These are phyloP conservation scores for Tolmerus cingulatus DNA, from an alignment of 2,888 invertebrate genomes.

Conservation along the genomic window DNA sequence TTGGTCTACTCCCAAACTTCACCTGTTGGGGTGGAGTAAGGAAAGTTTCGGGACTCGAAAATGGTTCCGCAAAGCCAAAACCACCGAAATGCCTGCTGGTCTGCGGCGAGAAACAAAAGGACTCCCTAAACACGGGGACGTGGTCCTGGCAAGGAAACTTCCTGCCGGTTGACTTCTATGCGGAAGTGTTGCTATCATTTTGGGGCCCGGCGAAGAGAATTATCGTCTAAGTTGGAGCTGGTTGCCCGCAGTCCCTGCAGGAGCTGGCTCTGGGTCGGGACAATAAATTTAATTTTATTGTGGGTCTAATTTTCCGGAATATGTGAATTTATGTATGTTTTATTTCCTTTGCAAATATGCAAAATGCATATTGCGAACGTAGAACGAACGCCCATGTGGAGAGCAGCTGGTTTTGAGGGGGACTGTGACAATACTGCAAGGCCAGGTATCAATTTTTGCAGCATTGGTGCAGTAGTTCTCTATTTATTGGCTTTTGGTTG, in stretches of 20 bases:
- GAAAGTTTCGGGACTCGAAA: neutral
- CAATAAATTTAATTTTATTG: constrained; percentile 54
- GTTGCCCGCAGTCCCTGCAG: neutral
- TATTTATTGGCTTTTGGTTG: neutral
- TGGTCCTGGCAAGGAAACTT: constrained; percentile 40
- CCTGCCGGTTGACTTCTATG: constrained; percentile 52
- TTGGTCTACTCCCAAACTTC: neutral
- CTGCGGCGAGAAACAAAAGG: neutral
- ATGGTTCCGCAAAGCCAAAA: neutral
- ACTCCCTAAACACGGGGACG: neutral
- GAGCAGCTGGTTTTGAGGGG: constrained; percentile 9
- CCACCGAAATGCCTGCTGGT: neutral
- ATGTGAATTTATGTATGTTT: constrained; percentile 55
- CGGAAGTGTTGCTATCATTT: constrained; percentile 51
- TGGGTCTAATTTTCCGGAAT: constrained; percentile 56
- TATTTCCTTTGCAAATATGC: constrained; percentile 55
- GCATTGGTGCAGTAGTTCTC: neutral
- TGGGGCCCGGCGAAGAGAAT: neutral
- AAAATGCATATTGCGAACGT: constrained; percentile 53
- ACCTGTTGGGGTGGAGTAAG: neutral
- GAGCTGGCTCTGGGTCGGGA: neutral
- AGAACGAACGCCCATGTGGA: neutral
- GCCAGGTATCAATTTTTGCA: neutral
- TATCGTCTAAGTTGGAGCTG: constrained; percentile 1
- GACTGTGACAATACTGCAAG: neutral